A percentile compares a stretch with the other conserved stretches of the same genome.
phyloP scores from a whole-genome alignment of 2,113 vertebrate genomes.

The Petroica traversi region DNA sequence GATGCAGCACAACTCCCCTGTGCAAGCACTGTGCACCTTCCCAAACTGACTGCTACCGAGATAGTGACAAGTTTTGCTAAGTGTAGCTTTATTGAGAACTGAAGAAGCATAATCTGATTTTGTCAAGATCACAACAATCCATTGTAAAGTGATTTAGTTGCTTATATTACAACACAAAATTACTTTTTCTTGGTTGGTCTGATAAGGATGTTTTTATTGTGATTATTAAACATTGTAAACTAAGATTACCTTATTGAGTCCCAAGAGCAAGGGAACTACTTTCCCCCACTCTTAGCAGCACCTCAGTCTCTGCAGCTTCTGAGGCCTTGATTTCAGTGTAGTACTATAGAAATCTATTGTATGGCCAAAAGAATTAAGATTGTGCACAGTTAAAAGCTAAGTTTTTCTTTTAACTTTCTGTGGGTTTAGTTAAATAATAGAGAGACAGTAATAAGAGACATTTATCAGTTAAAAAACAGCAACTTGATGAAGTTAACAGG shows the following conservation, averaged over 20 bases:
- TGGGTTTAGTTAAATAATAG: neutral
- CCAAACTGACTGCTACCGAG: neutral
- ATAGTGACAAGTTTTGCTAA: neutral
- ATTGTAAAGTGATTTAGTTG: neutral
- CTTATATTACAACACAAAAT: neutral
- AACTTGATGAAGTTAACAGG: neutral
- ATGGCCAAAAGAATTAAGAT: neutral
- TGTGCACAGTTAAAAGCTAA: neutral
- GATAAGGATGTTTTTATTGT: neutral
- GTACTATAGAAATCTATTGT: neutral
- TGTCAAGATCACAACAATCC: neutral
- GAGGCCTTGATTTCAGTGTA: neutral
- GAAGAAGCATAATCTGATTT: neutral
- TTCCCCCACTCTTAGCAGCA: neutral
- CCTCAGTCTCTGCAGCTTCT: neutral
- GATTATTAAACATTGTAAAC: neutral
- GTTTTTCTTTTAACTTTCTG: neutral
- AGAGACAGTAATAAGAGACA: neutral
- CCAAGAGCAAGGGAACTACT: neutral
- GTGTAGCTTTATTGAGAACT: neutral
- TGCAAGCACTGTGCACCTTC: neutral
- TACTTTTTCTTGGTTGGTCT: neutral
- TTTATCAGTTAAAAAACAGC: neutral
- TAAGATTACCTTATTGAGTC: neutral
- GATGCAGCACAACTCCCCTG: neutral